Percentiles rank a stretch among this genome's conserved stretches.
Conservation (phyloP, 2,888 invertebrate genomes). For the Augochlorella aurata region DNA sequence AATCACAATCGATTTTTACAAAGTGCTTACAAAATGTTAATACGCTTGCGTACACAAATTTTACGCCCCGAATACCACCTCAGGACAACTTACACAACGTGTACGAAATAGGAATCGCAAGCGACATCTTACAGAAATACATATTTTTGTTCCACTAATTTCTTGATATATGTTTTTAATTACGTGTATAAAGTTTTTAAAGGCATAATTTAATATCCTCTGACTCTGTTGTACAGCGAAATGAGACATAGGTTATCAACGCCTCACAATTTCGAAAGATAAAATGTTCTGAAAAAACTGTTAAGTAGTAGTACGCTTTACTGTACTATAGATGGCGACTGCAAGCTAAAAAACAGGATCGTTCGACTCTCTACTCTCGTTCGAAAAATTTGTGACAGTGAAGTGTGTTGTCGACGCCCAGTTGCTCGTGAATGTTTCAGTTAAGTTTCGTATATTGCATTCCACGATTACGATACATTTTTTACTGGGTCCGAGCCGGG, state of each 20-base stretch:
- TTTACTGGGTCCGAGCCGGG: background rate
- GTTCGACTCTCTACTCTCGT: constrained; percentile 37
- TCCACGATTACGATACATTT: constrained; percentile 13
- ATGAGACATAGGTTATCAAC: background rate
- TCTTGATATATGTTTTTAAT: background rate
- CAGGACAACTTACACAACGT: background rate
- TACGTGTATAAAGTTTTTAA: background rate
- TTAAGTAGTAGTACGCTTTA: background rate
- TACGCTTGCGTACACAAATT: background rate
- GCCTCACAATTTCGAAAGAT: background rate
- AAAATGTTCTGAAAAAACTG: background rate
- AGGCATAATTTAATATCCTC: background rate
- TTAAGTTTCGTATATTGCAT: constrained; percentile 64
- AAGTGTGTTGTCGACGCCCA: constrained; percentile 77
- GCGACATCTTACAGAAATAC: background rate
- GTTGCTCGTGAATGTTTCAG: constrained; percentile 76
- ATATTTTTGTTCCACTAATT: background rate
- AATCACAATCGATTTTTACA: background rate
- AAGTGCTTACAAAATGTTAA: background rate
- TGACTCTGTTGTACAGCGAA: background rate
- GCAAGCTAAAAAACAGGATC: background rate
- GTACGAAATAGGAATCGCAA: background rate
- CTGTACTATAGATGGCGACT: constrained; percentile 27
- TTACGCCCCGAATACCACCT: background rate
- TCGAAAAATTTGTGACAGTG: constrained; percentile 63